Evolutionary conservation across 2,888 invertebrate species (phyloP), one percentile per base, ranked within the genome.

Genomic region (Bursaphelenchus okinawaensis): DNA sequence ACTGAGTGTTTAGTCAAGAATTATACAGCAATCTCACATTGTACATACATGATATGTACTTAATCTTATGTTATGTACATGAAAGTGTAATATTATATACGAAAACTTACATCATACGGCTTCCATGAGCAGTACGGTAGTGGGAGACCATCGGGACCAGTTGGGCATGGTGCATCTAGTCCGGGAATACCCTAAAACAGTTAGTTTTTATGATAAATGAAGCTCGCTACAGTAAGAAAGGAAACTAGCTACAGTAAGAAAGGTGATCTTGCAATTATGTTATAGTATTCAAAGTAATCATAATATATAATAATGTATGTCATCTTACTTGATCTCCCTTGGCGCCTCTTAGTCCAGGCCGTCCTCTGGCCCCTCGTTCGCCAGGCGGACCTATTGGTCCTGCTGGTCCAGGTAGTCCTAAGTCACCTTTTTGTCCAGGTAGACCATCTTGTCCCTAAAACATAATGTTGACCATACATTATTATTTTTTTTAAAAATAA

Each of bases 81-180:
- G n/a, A n/a, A n/a, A n/a, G n/a, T n/a, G n/a, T n/a, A n/a, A n/a
- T n/a, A n/a, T n/a, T n/a, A n/a, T n/a, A n/a, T n/a, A n/a, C n/a
- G n/a, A n/a, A 40, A 62, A 70, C 75, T 69, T 59, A 78, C 77
- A 62, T 77, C 78, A 68, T 70, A 68, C 4, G 75, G 73, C 55
- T 79, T 79, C 79, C 79, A 79, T 85, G 75, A 74, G 74, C 95
- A 96, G 79, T 93, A 94, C 62, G 93, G 92, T 80, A 96, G 86
- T 69, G 95, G 95, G 81, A 95, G 87, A 69, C 96, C 96, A 85
- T 96, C 94, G 59, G 90, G 89, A 65, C 93, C 96, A 66, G 94
- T 87, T 72, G 96, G 96, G 86, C 96, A 96, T n/a, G 95, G 95
- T 54, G 96, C 96, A 86, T 96, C 95, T 79, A 96, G 86, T 40